Evolutionary conservation across 2,888 invertebrate genomes (phyloP).

Genomic region (Drosophila phalerata): DNA sequence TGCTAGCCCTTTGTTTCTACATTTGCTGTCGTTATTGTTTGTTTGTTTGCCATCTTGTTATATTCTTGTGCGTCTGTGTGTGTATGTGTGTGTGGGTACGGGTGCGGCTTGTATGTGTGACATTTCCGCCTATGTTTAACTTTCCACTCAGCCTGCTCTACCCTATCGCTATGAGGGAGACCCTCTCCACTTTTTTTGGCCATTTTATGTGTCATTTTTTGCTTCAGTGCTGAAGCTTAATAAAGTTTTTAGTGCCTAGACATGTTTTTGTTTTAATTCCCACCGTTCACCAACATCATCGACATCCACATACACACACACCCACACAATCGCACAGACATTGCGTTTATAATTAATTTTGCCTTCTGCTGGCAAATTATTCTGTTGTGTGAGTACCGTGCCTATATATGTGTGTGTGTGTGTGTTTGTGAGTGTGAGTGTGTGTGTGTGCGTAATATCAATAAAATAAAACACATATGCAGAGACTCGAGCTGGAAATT

Average conservation of each 20-base stretch:
- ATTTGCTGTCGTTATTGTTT: slow-evolving; percentile 73
- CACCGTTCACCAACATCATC: slow-evolving; percentile 25
- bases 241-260: slow-evolving; percentile 81
- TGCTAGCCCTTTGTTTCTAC: slow-evolving; percentile 76
- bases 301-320: slow-evolving; percentile 12
- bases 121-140: slow-evolving; percentile 79
- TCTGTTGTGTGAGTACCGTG: slow-evolving; percentile 33
- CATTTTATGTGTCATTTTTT: slow-evolving; percentile 75
- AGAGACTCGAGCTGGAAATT: slow-evolving; percentile 40
- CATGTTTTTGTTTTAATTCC: slow-evolving; percentile 73
- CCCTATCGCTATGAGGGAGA: slow-evolving; percentile 16
- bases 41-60: slow-evolving; percentile 70
- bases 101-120: slow-evolving; percentile 73
- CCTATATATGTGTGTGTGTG: background rate
- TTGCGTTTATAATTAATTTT: slow-evolving; percentile 74
- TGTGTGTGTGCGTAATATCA: slow-evolving; percentile 45
- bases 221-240: slow-evolving; percentile 67
- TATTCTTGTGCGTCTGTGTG: slow-evolving; percentile 37
- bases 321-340: slow-evolving; percentile 34
- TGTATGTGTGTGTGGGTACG: slow-evolving; percentile 29
- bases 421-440: slow-evolving; percentile 16
- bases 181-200: slow-evolving; percentile 52
- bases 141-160: slow-evolving; percentile 64
- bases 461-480: slow-evolving; percentile 69
- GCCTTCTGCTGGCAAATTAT: slow-evolving; percentile 62